Base-by-base conservation (phyloP, 2,888 invertebrate genomes). In the Lottia scabra region DNA sequence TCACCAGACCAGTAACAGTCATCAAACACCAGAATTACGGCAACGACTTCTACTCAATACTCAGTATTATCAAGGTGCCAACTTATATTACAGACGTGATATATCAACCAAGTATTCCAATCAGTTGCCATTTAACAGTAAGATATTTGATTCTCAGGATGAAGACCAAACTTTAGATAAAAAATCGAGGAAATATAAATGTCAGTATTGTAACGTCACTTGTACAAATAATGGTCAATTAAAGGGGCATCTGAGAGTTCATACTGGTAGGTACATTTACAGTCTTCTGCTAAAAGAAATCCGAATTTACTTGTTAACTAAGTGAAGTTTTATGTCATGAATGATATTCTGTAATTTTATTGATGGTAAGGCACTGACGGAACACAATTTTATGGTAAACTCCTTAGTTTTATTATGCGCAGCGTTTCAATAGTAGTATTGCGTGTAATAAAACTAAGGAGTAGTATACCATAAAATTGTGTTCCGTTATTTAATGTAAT, bases 151-250 rank as follows among this genome's bases (percentile, higher is more conserved):
- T 38, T 38, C 10, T 8, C 19, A 56, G 1, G 23, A 56, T 56
- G 23, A 56, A 10, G 23, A 56, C 15, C 19, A 10, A 23, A 23
- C 13, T 19, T 56, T 23, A 19, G 72, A 68, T 27, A 67, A 65
- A 30, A 72, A 72, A 23, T 48, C 56, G 3, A 63, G 73, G 15
- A 74, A 70, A 30, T 71, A 75, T 44, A 70, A 71, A 63, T 77
- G 77, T 64, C 75, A 73, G 10, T 75, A 67, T 56, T 77, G 77
- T 43, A 69, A 70, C 19, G 69, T 77, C n/a, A 68, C 75, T 38
- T 77, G 77, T 62, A 75, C 73, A 23, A 77, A 77, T 65, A 73
- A 75, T n/a, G 77, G 77, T 0, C 77, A 77, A 63, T 69, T 77
- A 19, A 75, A 77, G 23, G 77, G 77, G 1, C 77, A 77, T 45